Evolutionary conservation across 2,113 vertebrate genomes (phyloP).

Genomic region (Mormyrus lacerda): DNA sequence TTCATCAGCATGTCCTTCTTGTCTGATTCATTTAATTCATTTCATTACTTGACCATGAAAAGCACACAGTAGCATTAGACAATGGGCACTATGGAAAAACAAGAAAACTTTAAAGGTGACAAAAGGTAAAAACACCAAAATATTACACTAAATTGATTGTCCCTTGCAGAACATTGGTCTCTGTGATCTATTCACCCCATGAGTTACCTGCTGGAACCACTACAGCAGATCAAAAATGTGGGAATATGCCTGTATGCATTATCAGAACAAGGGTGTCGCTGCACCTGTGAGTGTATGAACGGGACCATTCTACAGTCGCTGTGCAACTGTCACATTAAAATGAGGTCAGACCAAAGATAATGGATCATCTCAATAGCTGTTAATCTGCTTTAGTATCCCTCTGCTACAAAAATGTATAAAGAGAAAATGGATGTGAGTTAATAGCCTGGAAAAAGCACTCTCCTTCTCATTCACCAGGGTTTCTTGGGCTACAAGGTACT

Average conservation of each 20-base stretch:
- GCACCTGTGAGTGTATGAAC: neutral
- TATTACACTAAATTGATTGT: constrained; percentile 29
- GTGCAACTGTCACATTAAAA: neutral
- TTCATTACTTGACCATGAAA: neutral
- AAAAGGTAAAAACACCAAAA: constrained; percentile 29
- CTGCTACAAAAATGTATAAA: constrained; percentile 4
- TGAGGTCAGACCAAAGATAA: constrained; percentile 8
- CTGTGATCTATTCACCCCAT: neutral
- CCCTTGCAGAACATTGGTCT: neutral
- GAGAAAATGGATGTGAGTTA: constrained; percentile 7
- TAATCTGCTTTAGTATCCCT: constrained; percentile 12
- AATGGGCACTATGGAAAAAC: constrained; percentile 7
- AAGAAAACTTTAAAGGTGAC: constrained; percentile 13
- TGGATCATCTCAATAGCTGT: constrained; percentile 7
- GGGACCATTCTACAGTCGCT: neutral
- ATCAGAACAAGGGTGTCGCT: neutral
- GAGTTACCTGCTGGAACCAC: neutral
- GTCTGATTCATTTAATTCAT: neutral
- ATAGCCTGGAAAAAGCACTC: neutral
- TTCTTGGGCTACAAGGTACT: neutral
- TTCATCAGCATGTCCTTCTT: neutral
- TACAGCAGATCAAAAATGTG: neutral
- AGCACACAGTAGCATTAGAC: neutral
- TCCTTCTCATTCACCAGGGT: neutral
- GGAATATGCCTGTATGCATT: no score